Evolutionary conservation across 2,888 invertebrate genomes (phyloP), one percentile per base, ranked within the genome.

Genomic region (Cantharis rufa): DNA sequence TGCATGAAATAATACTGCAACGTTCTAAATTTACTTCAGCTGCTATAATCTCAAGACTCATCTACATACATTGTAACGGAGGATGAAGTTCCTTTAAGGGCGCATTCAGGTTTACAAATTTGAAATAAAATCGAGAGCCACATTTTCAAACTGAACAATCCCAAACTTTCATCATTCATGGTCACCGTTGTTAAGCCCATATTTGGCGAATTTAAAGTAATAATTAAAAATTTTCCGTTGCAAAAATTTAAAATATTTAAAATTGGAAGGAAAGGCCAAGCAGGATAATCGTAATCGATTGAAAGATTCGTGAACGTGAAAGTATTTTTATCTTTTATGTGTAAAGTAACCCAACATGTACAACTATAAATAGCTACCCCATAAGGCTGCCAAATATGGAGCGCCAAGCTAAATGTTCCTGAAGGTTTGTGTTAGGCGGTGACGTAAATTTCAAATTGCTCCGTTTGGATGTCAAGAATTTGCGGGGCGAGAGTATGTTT

Each of bases 381-480:
- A 62, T 75, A 64, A 66, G 78, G 82, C 81, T 80, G 80, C 84
- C 84, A 83, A 83, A 84, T 84, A 84, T 82, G 84, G 84, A 72
- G 76, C 75, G 81, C 76, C 70, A 69, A 70, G 71, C 72, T 62
- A 73, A 69, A 74, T 77, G 72, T 69, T 77, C 76, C 69, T 48
- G 71, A 71, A 69, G 76, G 70, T 71, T 75, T 72, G 72, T 70
- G 77, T 62, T 75, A 70, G 70, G 77, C 72, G 70, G 71, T 80
- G 80, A 80, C 81, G 80, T 75, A 63, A 71, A 70, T 69, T 70
- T 62, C 15, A 76, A 77, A 77, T 78, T 71, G 66, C 72, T 69
- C 10, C 63, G 71, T 62, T 64, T 48, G 48, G 21, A 13, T 16
- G 48, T 11, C 70, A 48, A 69, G 64, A 21, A 70, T 74, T n/a